Percentiles rank a stretch among this genome's conserved stretches.
Evolutionary conservation across 2,113 vertebrate genomes (phyloP).

Genomic region (Mesocricetus auratus): DNA sequence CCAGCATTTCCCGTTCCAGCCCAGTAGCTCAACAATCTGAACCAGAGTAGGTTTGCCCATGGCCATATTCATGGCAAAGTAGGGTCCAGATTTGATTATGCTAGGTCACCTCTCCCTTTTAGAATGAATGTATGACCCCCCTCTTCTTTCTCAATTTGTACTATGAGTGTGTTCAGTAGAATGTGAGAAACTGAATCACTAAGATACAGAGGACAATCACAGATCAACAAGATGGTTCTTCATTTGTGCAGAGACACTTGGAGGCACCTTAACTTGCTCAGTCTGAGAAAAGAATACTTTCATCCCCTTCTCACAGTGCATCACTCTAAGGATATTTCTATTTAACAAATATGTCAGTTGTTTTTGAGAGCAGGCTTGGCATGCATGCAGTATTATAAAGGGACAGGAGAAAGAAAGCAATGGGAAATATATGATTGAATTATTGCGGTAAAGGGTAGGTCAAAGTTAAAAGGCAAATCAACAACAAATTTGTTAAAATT

Average conservation of each 20-base stretch:
- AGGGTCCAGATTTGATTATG: not conserved
- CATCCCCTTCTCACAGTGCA: not conserved
- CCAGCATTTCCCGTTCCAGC: slow-evolving; percentile 55
- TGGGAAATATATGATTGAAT: not conserved
- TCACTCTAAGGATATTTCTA: not conserved
- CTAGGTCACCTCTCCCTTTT: not conserved
- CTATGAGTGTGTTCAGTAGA: not conserved
- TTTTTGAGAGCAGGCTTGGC: not conserved
- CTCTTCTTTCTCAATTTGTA: not conserved
- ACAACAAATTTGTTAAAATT: not conserved
- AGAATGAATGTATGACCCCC: not conserved
- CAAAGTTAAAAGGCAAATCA: not conserved
- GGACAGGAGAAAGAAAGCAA: not conserved
- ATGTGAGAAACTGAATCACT: not conserved
- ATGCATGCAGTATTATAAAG: not conserved
- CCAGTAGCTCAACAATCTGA: slow-evolving; percentile 54
- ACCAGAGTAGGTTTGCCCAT: not conserved
- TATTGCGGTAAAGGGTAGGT: not conserved
- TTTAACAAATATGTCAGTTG: not conserved
- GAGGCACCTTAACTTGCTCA: not conserved
- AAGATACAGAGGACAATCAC: not conserved
- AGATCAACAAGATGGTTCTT: not conserved
- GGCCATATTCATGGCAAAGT: not conserved
- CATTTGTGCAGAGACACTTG: not conserved
- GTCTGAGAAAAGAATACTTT: not conserved